Percentiles rank a stretch among this genome's conserved stretches.
phyloP scores from a whole-genome alignment of 1,140 invertebrate genomes.

The Gryon sp. region DNA sequence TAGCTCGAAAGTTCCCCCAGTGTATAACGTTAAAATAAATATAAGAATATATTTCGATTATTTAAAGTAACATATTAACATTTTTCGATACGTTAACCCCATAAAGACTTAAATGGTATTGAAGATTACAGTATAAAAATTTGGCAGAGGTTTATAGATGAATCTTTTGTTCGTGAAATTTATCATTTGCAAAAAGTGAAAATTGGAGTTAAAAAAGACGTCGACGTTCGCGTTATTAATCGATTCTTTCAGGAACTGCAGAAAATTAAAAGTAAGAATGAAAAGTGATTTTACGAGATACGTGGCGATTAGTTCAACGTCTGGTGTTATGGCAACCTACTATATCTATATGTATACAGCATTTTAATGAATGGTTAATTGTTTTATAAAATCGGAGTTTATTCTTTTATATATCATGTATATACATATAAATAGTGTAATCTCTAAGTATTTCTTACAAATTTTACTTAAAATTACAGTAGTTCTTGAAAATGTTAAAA shows the following conservation, averaged over 20 bases:
- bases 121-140: constrained; percentile 37
- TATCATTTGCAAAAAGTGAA: constrained; percentile 58
- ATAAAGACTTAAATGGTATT: constrained; percentile 9
- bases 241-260: constrained; percentile 46
- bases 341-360: constrained; percentile 28
- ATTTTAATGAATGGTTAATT: constrained; percentile 40
- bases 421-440: too few species aligned
- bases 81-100: constrained; percentile 19
- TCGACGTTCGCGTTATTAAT: constrained; percentile 56
- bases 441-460: too few species aligned
- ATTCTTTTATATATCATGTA: too few species aligned
- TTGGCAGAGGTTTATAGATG: constrained; percentile 40
- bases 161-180: constrained; percentile 57
- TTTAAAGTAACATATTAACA: too few species aligned
- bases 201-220: constrained; percentile 39
- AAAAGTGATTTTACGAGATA: constrained; percentile 49
- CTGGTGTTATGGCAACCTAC: constrained; percentile 20
- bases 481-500: too few species aligned
- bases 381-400: too few species aligned
- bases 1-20: too few species aligned
- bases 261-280: constrained; percentile 55
- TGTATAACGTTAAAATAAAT: too few species aligned
- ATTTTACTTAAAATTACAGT: too few species aligned
- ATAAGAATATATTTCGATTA: too few species aligned
- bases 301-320: constrained; percentile 42